Base-by-base conservation (phyloP, 2,888 invertebrate genomes). In the Sminthurinus aureus region DNA sequence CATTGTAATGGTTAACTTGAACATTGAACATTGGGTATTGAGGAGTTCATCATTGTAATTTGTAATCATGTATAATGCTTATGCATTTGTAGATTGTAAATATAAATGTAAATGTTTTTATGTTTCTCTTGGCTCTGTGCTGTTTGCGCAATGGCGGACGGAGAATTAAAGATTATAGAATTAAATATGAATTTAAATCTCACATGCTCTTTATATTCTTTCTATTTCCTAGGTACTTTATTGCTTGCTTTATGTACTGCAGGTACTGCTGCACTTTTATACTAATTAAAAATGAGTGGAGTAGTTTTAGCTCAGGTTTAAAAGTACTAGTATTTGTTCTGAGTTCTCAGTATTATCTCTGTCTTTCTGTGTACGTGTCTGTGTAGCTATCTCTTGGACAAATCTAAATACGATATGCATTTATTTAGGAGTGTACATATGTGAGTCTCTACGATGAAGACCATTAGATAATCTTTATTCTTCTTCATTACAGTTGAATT, bases 171-270 rank as follows among this genome's bases (percentile, higher is more conserved):
- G 51, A 51, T 18, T 22, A 76, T 58, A 58, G 9, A 71, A 22
- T 24, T 4, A 73, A 81, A 79, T 81, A 58, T 52, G 52, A 81
- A 81, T 73, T 52, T 52, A 75, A 81, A 81, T 81, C 81, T 58
- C 51, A 58, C 24, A 22, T 64, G 66, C 6, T 38, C 6, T 38
- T 74, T 74, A 50, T 58, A 64, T 66, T 75, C 38, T 38, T 38
- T 38, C 38, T 38, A 4, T 38, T 38, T 38, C 6, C 38, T 38
- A 4, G 1, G 38, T 1, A 38, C 3, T 38, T 38, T 1, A 6
- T 38, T 38, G 38, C 6, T 38, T 38, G 38, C 38, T 38, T 38
- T 38, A 6, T 38, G 38, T 38, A 38, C 38, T 38, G n/a, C 38
- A 38, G 1, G 38, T 38, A 38, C 38, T 38, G 3, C 1, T 74